These are phyloP conservation scores for Zaprionus tsacasi DNA, from an alignment of 1,140 invertebrate species.

Conservation along the genomic window DNA sequence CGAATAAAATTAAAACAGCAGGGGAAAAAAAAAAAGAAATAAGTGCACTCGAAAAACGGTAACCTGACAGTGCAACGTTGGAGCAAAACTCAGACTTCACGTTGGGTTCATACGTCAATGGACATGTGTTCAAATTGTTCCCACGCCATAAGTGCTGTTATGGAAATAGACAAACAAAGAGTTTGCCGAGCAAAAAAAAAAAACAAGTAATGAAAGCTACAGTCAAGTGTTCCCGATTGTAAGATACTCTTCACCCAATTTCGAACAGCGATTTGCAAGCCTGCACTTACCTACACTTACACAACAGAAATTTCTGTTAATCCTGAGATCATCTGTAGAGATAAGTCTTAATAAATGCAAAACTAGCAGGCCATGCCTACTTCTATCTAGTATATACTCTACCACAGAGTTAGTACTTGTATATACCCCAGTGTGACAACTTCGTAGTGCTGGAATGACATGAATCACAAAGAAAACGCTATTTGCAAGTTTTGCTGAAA, in stretches of 20 bases:
- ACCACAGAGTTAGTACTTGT: too few relatives aligned
- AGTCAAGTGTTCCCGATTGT: not conserved
- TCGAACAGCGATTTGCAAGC: too few relatives aligned
- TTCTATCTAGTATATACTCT: too few relatives aligned
- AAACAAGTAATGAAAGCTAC: constrained; percentile 4
- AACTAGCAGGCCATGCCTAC: too few relatives aligned
- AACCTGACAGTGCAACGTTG: constrained; percentile 25
- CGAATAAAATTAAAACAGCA: constrained; percentile 35
- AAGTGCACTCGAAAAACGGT: constrained; percentile 13
- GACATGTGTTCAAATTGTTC: constrained; percentile 37
- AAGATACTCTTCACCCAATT: too few relatives aligned
- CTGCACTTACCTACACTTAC: too few relatives aligned
- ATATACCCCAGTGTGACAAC: too few relatives aligned
- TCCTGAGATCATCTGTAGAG: too few relatives aligned
- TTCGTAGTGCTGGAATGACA: too few relatives aligned
- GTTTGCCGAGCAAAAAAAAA: constrained; percentile 2
- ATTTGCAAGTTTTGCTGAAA: constrained; percentile 12
- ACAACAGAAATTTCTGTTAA: too few relatives aligned
- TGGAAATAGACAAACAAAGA: constrained; percentile 50
- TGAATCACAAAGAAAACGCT: constrained; percentile 16
- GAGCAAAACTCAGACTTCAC: not conserved
- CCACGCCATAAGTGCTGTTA: constrained; percentile 58
- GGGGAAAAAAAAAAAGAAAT: constrained; percentile 37
- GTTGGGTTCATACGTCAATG: constrained; percentile 30
- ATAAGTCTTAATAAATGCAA: too few relatives aligned